Evolutionary conservation across 92 coral and sea anemone species (phyloP).

Genomic region (Scolanthus callimorphus): DNA sequence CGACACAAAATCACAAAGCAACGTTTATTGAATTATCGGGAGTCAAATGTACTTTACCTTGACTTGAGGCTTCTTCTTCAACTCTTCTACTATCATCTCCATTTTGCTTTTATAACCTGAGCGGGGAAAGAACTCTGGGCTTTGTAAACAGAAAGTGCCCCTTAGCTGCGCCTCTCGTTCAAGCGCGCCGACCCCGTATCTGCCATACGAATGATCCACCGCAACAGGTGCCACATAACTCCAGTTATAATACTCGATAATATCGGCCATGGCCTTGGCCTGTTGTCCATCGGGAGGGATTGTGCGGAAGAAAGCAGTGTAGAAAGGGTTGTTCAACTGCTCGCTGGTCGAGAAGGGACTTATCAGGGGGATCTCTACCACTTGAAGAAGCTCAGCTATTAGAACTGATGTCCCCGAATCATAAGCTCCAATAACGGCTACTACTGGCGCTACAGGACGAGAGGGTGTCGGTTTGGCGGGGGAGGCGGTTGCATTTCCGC

Average conservation of each 20-base stretch:
- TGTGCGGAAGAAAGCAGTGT: conserved; percentile 43
- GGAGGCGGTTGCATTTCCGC: conserved; percentile 13
- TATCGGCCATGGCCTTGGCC: conserved; percentile 63
- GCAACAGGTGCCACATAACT: conserved; percentile 48
- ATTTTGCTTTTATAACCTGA: conserved; percentile 33
- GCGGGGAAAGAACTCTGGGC: conserved; percentile 34
- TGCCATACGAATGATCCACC: conserved; percentile 43
- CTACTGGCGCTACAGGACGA: conserved; percentile 10
- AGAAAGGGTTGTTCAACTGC: conserved; percentile 37
- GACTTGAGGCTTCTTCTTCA: conserved; percentile 14
- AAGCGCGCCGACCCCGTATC: conserved; percentile 45
- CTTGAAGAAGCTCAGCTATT: conserved; percentile 49
- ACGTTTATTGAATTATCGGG: no score
- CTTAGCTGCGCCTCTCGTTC: conserved; percentile 31
- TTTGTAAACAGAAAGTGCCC: conserved; percentile 31
- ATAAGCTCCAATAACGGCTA: conserved; percentile 46
- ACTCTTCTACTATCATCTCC: conserved; percentile 31
- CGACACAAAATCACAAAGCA: no score
- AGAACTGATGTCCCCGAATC: conserved; percentile 55
- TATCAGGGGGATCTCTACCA: conserved; percentile 38
- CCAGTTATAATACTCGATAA: conserved; percentile 50
- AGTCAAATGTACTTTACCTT: no score
- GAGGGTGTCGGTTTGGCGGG: neutral
- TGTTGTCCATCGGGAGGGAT: conserved; percentile 60
- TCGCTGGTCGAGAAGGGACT: conserved; percentile 55